Base-by-base conservation (phyloP, 2,113 vertebrate species). In the Ceyx margarethae region DNA sequence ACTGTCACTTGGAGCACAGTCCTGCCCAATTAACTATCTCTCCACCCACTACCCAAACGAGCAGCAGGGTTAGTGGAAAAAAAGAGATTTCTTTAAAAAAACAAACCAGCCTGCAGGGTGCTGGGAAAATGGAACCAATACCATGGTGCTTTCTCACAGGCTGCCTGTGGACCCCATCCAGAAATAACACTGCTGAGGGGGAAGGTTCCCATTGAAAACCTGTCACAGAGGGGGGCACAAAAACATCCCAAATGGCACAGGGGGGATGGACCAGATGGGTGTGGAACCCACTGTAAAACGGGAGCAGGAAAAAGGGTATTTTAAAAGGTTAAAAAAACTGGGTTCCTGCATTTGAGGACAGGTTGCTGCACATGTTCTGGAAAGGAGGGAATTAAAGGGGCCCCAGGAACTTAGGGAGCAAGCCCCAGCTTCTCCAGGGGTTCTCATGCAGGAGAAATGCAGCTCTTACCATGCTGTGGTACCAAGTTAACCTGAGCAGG, bases 391-490 rank as follows among this genome's bases (percentile, higher is more conserved):
- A 61, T 46, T 40, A 42, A 33, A 61, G 29, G 35, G 61, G 23
- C 40, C 56, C 9, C 11, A 29, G 35, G 33, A 19, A n/a, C n/a
- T 54, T 8, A 15, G 42, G 18, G 31, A 48, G 29, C 29, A 16
- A 50, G 25, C 15, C 9, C 0, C 33, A 43, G 20, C 54, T 45
- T 53, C 31, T 18, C 22, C 11, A 9, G 9, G 2, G 13, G 45
- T 46, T 46, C 45, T 46, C 19, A 40, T 5, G 62, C 33, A 18
- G 8, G 33, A 45, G 72, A 43, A 64, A 45, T 3, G 33, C 3
- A 20, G 20, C 29, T 48, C 19, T 82, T 40, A 9, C 16, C 20
- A 2, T 14, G 8, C 14, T 1, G 0, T 5, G 43, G 2, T 6
- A 8, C 28, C 5, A 26, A 50, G 17, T n/a, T 35, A 37, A 26